Conservation (phyloP, 2,888 invertebrate species). For the Dasypolia templi region DNA sequence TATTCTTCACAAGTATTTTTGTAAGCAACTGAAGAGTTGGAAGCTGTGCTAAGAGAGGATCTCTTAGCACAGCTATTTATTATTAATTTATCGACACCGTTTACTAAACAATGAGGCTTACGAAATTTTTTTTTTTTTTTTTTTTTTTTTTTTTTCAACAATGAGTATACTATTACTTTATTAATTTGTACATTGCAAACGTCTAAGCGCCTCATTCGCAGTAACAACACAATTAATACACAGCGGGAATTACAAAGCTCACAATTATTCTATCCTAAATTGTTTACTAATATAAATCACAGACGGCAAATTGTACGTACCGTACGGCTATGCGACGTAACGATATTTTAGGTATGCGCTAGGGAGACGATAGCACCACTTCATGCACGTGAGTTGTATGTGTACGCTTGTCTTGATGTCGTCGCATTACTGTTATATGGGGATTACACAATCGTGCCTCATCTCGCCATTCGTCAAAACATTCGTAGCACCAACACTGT, state of each 20-base stretch:
- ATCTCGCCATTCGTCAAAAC: neutral
- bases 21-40: neutral
- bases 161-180: too few relatives aligned
- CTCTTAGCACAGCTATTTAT: neutral
- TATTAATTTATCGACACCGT: neutral
- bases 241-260: too few relatives aligned
- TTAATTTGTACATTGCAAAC: too few relatives aligned
- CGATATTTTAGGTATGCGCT: neutral
- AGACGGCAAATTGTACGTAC: neutral
- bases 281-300: too few relatives aligned
- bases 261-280: neutral
- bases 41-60: neutral
- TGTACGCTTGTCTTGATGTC: neutral
- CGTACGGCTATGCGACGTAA: neutral
- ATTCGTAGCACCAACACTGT: too few relatives aligned
- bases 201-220: neutral
- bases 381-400: neutral
- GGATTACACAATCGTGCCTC: neutral
- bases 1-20: neutral
- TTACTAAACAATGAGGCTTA: neutral
- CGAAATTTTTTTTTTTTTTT: neutral
- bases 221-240: neutral
- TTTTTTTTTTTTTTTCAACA: neutral
- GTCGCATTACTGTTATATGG: neutral
- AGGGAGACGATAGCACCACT: neutral